Conservation (phyloP, 1,140 invertebrate genomes). For the Pygmarrhopalites habei region DNA sequence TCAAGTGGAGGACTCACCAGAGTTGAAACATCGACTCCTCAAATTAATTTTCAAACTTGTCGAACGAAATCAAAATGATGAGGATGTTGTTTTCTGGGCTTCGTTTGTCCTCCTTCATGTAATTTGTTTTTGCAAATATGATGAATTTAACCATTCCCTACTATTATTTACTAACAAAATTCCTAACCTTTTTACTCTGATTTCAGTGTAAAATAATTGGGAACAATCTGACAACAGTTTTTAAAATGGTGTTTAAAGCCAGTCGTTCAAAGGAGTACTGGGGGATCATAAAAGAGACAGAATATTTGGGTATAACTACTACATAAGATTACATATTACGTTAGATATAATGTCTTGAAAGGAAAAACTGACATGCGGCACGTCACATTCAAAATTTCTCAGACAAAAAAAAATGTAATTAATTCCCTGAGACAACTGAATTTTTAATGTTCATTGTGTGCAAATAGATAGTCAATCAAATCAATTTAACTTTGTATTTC, state of each 20-base stretch:
- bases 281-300: constrained; percentile 29
- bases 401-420: too few relatives aligned
- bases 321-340: too few relatives aligned
- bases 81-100: constrained; percentile 36
- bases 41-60: constrained; percentile 35
- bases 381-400: too few relatives aligned
- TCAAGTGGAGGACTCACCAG: constrained; percentile 1
- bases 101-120: constrained; percentile 37
- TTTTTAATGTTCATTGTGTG: too few relatives aligned
- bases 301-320: constrained; percentile 31
- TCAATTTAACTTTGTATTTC: too few relatives aligned
- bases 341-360: too few relatives aligned
- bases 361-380: too few relatives aligned
- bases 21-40: constrained; percentile 19
- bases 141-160: not conserved
- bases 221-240: constrained; percentile 37
- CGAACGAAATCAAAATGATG: constrained; percentile 36
- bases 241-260: constrained; percentile 39
- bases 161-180: too few relatives aligned
- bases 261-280: constrained; percentile 35
- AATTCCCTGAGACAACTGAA: too few relatives aligned
- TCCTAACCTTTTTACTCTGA: not conserved
- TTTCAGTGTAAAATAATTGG: constrained; percentile 35
- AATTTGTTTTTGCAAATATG: not conserved
- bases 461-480: too few relatives aligned